Conservation (phyloP, 2,797 vertebrate species). For the Cynopterus sphinx region DNA sequence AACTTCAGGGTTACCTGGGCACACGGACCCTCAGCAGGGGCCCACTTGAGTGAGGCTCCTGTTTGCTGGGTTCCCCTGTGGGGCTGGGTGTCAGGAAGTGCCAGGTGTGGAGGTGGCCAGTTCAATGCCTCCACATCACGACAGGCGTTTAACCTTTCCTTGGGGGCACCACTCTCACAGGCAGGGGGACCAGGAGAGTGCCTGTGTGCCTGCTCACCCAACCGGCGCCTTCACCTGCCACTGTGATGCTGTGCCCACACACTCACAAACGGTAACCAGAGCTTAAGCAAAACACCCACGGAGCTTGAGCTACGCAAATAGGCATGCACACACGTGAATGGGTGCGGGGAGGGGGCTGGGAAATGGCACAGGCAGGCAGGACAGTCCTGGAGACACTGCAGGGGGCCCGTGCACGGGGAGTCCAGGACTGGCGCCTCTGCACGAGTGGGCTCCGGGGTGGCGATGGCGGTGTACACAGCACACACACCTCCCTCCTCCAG, state of each 20-base stretch:
- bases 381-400: background rate
- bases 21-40: background rate
- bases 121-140: background rate
- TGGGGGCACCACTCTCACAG: rapidly evolving
- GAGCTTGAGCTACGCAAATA: background rate
- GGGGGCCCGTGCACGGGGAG: background rate
- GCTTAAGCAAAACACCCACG: constrained; percentile 36
- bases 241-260: background rate
- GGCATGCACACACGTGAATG: rapidly evolving
- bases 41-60: background rate
- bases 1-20: background rate
- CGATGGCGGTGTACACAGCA: rapidly evolving
- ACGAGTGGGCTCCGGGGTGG: background rate
- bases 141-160: background rate
- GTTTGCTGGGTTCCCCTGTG: background rate
- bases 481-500: background rate
- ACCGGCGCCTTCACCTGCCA: background rate
- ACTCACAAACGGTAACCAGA: background rate
- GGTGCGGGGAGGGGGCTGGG: background rate
- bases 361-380: background rate
- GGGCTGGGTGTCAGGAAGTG: background rate
- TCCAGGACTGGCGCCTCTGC: background rate
- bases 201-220: background rate
- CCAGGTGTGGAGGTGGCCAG: background rate
- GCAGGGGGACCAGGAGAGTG: background rate